Percentiles rank a stretch among this genome's conserved stretches.
Evolutionary conservation across 2,888 invertebrate genomes (phyloP).

Genomic region (Eustalomyia histrio): DNA sequence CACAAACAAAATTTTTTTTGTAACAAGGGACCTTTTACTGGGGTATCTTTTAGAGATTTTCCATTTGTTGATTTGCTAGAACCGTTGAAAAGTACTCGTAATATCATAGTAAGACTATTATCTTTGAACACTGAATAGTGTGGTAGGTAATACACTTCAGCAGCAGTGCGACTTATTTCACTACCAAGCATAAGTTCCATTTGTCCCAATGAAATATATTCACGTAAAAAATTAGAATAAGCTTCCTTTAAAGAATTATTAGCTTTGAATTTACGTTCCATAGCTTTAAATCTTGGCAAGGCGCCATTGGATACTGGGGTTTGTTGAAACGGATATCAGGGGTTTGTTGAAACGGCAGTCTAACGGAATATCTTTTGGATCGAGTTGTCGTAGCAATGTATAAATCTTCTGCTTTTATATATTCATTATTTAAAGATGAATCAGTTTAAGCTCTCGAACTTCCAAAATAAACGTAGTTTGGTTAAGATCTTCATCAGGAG

Average conservation of each 20-base stretch:
- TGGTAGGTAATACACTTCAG: constrained; percentile 30
- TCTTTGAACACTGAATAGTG: constrained; percentile 37
- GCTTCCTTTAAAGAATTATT: constrained; percentile 6
- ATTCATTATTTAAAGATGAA: no score
- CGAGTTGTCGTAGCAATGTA: no score
- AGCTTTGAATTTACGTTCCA: constrained; percentile 27
- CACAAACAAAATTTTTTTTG: no score
- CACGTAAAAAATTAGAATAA: constrained; percentile 17
- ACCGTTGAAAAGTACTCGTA: constrained; percentile 3
- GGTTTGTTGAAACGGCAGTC: not conserved
- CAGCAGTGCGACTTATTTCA: not conserved
- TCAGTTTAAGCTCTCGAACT: no score
- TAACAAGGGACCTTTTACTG: no score
- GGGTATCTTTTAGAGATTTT: constrained; percentile 22
- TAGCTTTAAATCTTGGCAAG: not conserved
- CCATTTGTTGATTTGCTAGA: constrained; percentile 10
- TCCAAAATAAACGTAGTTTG: no score
- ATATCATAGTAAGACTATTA: constrained; percentile 25
- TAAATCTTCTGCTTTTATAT: no score
- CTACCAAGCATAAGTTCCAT: constrained; percentile 21
- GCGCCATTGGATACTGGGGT: no score
- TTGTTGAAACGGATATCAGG: constrained; percentile 2
- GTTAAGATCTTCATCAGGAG: no score
- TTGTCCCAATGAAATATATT: constrained; percentile 28
- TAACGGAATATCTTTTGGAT: no score